Percentiles rank a stretch among this genome's conserved stretches.
These are phyloP conservation scores for Idris sp. DNA, from an alignment of 1,140 invertebrate species.

Conservation along the genomic window DNA sequence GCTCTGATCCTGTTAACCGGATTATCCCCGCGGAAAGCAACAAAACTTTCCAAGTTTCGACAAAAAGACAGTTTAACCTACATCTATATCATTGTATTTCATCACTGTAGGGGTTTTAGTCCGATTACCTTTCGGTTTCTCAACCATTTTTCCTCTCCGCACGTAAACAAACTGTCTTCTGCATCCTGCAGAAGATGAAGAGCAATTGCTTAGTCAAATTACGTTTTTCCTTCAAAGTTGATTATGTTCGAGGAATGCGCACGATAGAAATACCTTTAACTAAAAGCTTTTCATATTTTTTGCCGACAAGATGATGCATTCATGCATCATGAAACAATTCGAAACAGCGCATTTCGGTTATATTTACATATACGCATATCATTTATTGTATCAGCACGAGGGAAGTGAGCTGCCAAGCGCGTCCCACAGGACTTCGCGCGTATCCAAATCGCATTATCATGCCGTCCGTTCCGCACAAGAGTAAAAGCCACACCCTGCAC, in stretches of 20 bases:
- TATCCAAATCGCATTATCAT: constrained; percentile 76
- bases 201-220: too few relatives aligned
- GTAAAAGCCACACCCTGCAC: constrained; percentile 69
- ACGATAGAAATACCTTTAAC: too few relatives aligned
- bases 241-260: too few relatives aligned
- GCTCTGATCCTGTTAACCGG: constrained; percentile 43
- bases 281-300: too few relatives aligned
- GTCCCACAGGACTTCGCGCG: constrained; percentile 74
- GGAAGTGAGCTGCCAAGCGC: constrained; percentile 63
- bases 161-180: too few relatives aligned
- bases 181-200: too few relatives aligned
- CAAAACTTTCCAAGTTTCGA: constrained; percentile 16
- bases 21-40: constrained; percentile 38
- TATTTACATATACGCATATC: constrained; percentile 78
- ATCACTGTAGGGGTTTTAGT: constrained; percentile 3
- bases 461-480: constrained; percentile 63
- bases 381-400: constrained; percentile 71
- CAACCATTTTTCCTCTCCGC: too few relatives aligned
- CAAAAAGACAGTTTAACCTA: constrained; percentile 3
- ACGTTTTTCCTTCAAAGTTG: too few relatives aligned
- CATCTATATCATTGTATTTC: constrained; percentile 19
- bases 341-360: constrained; percentile 65
- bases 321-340: constrained; percentile 57
- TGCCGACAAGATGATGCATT: too few relatives aligned
- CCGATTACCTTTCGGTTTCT: too few relatives aligned